A percentile compares a stretch with the other conserved stretches of the same genome.
phyloP scores from a whole-genome alignment of 37 sponge, comb jelly and placozoan genomes.

The Ephydatia muelleri region DNA sequence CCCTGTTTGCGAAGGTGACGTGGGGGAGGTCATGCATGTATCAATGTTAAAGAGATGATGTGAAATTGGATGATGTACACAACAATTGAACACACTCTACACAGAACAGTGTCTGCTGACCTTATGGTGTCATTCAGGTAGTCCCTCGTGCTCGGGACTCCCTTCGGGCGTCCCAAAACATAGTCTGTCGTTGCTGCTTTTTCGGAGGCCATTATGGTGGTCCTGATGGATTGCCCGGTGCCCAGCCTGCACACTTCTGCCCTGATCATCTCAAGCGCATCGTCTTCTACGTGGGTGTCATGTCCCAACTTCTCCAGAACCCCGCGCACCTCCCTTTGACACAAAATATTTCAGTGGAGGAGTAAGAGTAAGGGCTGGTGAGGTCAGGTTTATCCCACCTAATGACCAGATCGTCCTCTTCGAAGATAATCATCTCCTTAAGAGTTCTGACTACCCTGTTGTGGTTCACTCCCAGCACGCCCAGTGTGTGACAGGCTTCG shows the following conservation, averaged over 20 bases:
- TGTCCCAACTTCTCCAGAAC: conserved; percentile 58
- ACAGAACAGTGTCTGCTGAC: not conserved
- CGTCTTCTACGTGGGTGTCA: conserved; percentile 23
- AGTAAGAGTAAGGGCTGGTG: not conserved
- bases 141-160: conserved; percentile 35
- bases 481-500: conserved; percentile 73
- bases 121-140: conserved; percentile 36
- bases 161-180: not conserved
- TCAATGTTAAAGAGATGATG: not conserved
- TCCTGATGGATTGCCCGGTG: conserved; percentile 48
- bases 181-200: conserved; percentile 21
- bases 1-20: not conserved
- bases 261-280: conserved; percentile 39
- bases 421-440: conserved; percentile 54
- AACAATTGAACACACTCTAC: not conserved
- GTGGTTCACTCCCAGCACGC: conserved; percentile 33
- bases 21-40: not conserved
- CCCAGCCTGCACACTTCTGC: conserved; percentile 59
- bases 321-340: conserved; percentile 36
- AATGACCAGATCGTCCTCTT: conserved; percentile 61
- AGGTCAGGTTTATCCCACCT: conserved; percentile 24
- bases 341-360: not conserved
- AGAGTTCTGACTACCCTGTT: conserved; percentile 41
- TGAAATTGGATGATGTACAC: not conserved
- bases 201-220: conserved; percentile 5